Percentiles rank a stretch among this genome's conserved stretches.
Evolutionary conservation across 2,797 vertebrate genomes (phyloP).

Genomic region (Melopsittacus undulatus): DNA sequence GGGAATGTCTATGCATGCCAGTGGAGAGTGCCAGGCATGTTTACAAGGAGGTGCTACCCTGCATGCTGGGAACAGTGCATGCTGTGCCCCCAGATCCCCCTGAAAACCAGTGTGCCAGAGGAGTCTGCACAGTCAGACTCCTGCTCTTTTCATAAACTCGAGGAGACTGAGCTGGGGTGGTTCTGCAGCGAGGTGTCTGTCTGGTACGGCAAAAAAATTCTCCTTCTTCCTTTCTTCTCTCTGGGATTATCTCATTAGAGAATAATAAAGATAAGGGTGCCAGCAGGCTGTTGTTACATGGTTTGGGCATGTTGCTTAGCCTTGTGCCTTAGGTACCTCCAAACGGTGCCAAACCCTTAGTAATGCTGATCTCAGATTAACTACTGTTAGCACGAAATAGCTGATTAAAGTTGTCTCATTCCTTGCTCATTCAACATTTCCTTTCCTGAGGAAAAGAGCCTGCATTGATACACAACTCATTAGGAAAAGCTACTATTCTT

Average conservation of each 20-base stretch:
- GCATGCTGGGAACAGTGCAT: fast-evolving
- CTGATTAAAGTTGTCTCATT: neutral
- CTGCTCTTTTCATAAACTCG: neutral
- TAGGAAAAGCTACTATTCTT: neutral
- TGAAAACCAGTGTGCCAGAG: neutral
- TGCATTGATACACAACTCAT: neutral
- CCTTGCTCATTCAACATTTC: neutral
- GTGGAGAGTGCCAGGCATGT: neutral
- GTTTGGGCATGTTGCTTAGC: neutral
- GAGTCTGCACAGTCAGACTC: neutral
- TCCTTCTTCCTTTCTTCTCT: neutral
- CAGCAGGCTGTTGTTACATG: neutral
- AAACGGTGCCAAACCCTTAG: neutral
- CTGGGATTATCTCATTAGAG: neutral
- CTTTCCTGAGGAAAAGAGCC: slow-evolving; percentile 3
- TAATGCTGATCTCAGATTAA: neutral
- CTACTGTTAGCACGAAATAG: neutral
- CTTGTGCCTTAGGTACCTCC: neutral
- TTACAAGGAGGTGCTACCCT: neutral
- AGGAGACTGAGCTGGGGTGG: neutral
- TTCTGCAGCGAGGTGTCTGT: neutral
- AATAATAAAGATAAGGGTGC: slow-evolving; percentile 4
- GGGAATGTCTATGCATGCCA: neutral
- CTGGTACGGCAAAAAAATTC: neutral
- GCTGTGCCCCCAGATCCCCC: neutral